phyloP scores from a whole-genome alignment of 2,888 invertebrate genomes.

The Leucoptera coffeella region DNA sequence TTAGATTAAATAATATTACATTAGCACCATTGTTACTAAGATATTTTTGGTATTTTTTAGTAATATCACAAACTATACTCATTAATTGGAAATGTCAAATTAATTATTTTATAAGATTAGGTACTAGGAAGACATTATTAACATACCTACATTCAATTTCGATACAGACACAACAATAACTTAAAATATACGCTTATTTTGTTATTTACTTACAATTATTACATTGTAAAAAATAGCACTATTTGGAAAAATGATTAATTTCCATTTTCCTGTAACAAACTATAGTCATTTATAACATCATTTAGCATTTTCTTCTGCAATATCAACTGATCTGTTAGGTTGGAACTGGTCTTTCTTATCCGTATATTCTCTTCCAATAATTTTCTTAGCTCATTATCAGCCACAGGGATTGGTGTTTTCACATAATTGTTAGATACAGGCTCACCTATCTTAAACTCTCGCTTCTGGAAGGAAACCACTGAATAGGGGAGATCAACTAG shows the following conservation, averaged over 20 bases:
- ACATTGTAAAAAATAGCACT: background rate
- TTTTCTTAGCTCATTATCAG: conserved; percentile 24
- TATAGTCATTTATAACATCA: conserved; percentile 8
- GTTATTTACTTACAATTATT: background rate
- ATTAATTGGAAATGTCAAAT: too few species aligned
- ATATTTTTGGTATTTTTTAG: too few species aligned
- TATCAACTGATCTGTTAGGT: conserved; percentile 23
- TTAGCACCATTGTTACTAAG: too few species aligned
- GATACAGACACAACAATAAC: too few species aligned
- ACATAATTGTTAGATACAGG: conserved; percentile 25
- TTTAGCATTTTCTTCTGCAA: conserved; percentile 23
- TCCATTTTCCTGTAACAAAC: background rate
- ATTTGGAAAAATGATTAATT: background rate
- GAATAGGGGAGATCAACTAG: conserved; percentile 32
- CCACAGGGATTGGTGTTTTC: conserved; percentile 14
- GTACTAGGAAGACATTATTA: too few species aligned
- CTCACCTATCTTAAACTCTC: conserved; percentile 40
- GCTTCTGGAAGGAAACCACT: conserved; percentile 38
- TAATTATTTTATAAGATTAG: too few species aligned
- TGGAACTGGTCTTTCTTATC: conserved; percentile 22
- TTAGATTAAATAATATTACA: too few species aligned
- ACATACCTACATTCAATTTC: too few species aligned
- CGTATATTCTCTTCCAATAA: conserved; percentile 36
- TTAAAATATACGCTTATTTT: too few species aligned
- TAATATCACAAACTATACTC: too few species aligned